Percentiles rank a stretch among this genome's conserved stretches.
These are phyloP conservation scores for Caenorhabditis doughertyi DNA, from an alignment of 2,888 invertebrate genomes.

Conservation along the genomic window DNA sequence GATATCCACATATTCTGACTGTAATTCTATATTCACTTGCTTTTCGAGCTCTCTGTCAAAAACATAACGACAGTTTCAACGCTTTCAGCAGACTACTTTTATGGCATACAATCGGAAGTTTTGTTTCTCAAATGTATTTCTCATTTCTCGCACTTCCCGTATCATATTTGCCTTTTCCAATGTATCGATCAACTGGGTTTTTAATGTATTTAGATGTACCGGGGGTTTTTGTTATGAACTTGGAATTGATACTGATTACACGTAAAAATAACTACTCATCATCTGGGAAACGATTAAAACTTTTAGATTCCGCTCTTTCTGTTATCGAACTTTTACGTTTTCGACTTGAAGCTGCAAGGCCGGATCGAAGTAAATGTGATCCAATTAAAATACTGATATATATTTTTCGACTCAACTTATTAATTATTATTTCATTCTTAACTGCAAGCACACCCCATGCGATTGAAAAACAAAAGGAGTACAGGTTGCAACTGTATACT, in stretches of 20 bases:
- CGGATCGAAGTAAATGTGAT: conserved; percentile 4
- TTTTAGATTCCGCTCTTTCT: conserved; percentile 32
- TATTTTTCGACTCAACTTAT: conserved; percentile 21
- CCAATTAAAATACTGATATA: conserved; percentile 22
- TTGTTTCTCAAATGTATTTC: conserved; percentile 37
- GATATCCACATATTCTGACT: conserved; percentile 25
- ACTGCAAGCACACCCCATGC: conserved; percentile 15
- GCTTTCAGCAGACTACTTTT: conserved; percentile 33
- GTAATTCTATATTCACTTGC: conserved; percentile 10
- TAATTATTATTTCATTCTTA: conserved; percentile 10
- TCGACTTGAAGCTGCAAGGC: conserved; percentile 25
- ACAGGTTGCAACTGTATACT: not conserved
- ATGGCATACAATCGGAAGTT: conserved; percentile 50
- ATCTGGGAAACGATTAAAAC: not conserved
- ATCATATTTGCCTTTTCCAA: not conserved
- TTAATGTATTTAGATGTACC: conserved; percentile 40
- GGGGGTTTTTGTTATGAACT: conserved; percentile 2
- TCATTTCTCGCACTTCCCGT: conserved; percentile 35
- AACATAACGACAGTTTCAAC: conserved; percentile 28
- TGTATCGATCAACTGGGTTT: conserved; percentile 5
- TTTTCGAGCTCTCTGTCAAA: conserved; percentile 6
- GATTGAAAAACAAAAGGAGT: conserved; percentile 13
- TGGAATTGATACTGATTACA: conserved; percentile 15
- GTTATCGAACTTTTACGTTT: conserved; percentile 25
- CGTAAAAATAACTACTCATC: not conserved